Conservation (phyloP, 1,140 invertebrate genomes). For the Micrasema minimum region DNA sequence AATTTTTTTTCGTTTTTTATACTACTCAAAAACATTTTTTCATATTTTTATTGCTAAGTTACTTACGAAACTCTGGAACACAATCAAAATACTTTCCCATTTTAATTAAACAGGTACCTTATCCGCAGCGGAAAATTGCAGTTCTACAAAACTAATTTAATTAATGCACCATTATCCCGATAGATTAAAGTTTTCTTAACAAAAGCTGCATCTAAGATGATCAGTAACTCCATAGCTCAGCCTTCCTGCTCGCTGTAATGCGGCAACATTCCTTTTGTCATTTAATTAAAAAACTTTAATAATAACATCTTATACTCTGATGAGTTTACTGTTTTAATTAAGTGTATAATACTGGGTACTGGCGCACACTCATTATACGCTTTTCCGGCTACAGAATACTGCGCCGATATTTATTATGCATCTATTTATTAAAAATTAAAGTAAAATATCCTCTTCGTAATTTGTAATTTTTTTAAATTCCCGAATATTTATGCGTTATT, state of each 20-base stretch:
- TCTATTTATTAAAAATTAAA: not conserved
- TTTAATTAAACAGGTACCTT: not conserved
- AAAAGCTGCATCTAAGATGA: conserved; percentile 6
- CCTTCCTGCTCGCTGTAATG: not conserved
- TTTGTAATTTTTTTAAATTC: too few species aligned
- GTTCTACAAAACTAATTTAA: not conserved
- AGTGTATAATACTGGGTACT: conserved; percentile 61
- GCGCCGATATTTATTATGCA: conserved; percentile 27
- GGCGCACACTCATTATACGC: conserved; percentile 52
- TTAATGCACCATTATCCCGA: conserved; percentile 8
- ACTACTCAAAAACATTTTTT: too few species aligned
- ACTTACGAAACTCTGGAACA: too few species aligned
- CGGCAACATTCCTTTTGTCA: conserved; percentile 54
- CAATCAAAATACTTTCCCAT: not conserved
- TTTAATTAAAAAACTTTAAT: conserved; percentile 56
- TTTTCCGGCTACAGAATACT: conserved; percentile 20
- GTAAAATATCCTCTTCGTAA: too few species aligned
- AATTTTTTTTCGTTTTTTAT: too few species aligned
- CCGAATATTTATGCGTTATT: too few species aligned
- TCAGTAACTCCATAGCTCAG: conserved; percentile 7
- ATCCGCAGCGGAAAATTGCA: not conserved
- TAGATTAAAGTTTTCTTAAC: conserved; percentile 3
- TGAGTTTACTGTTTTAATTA: conserved; percentile 57
- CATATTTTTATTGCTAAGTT: too few species aligned
- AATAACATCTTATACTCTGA: conserved; percentile 54